These are phyloP conservation scores for Dastarcus helophoroides DNA, from an alignment of 2,888 invertebrate species.

Conservation along the genomic window DNA sequence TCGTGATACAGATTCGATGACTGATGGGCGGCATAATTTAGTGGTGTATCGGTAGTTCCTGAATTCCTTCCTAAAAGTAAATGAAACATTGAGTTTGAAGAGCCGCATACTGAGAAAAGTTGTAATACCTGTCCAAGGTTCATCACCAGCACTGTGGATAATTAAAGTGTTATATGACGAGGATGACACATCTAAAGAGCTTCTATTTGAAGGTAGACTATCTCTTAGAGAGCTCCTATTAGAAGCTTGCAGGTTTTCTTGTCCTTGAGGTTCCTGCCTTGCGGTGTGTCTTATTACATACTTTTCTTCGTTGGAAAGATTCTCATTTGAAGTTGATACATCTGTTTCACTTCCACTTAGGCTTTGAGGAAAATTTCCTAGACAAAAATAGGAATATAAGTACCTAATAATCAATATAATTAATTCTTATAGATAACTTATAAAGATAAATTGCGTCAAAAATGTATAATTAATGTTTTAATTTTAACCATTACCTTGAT, in stretches of 20 bases:
- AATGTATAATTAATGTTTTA: constrained; percentile 3
- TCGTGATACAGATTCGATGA: constrained; percentile 24
- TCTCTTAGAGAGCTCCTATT: constrained; percentile 51
- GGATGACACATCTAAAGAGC: constrained; percentile 61
- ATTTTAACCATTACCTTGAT: constrained; percentile 20
- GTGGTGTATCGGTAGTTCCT: constrained; percentile 23
- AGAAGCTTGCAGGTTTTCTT: constrained; percentile 60
- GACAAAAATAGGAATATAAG: constrained; percentile 7
- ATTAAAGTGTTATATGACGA: constrained; percentile 76
- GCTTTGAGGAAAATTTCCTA: constrained; percentile 56
- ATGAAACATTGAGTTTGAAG: constrained; percentile 1
- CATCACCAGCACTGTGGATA: constrained; percentile 65
- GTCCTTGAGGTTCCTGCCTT: constrained; percentile 84
- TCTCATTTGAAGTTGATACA: constrained; percentile 82
- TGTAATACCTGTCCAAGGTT: constrained; percentile 59
- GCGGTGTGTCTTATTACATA: constrained; percentile 72
- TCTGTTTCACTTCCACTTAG: constrained; percentile 79
- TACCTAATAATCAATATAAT: not conserved
- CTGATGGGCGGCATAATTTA: constrained; percentile 26
- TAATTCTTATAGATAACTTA: no score
- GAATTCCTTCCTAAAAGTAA: constrained; percentile 31
- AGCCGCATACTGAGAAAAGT: not conserved
- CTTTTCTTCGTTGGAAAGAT: constrained; percentile 73
- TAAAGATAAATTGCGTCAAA: not conserved
- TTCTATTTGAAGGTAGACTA: constrained; percentile 49